Evolutionary conservation across 2,113 vertebrate species (phyloP).

Genomic region (Nipponia nippon): DNA sequence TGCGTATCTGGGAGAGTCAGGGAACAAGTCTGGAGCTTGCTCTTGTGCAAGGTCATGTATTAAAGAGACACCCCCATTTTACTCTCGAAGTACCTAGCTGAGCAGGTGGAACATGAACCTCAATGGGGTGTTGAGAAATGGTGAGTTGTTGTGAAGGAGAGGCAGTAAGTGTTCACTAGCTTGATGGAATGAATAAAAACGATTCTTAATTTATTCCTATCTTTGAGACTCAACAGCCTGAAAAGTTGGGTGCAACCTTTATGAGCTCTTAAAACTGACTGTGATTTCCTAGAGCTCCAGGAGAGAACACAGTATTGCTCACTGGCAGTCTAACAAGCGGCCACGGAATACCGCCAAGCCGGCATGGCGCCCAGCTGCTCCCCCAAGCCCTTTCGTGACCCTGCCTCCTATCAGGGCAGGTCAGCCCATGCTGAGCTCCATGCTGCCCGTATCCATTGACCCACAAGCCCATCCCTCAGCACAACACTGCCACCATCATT

Average conservation of each 20-base stretch:
- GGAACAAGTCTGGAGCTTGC: neutral
- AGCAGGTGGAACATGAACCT: neutral
- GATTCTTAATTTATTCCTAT: neutral
- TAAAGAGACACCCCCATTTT: neutral
- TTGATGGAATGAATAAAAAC: neutral
- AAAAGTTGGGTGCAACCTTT: neutral
- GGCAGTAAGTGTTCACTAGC: neutral
- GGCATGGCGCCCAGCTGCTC: neutral
- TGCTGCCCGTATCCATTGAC: neutral
- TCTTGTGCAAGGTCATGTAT: neutral
- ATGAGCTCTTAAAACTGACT: neutral
- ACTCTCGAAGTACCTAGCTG: neutral
- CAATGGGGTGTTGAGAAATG: neutral
- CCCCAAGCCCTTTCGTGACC: neutral
- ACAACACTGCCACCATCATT: neutral
- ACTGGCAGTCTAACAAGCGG: neutral
- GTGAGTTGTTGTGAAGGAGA: neutral
- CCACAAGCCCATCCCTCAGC: neutral
- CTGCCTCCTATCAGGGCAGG: neutral
- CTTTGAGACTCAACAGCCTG: neutral
- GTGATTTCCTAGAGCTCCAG: neutral
- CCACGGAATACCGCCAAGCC: neutral
- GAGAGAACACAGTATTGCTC: neutral
- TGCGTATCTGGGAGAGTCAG: neutral
- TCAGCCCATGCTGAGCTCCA: neutral